These are phyloP conservation scores for Nyctalus aviator DNA, from an alignment of 2,797 vertebrate genomes.

Conservation along the genomic window DNA sequence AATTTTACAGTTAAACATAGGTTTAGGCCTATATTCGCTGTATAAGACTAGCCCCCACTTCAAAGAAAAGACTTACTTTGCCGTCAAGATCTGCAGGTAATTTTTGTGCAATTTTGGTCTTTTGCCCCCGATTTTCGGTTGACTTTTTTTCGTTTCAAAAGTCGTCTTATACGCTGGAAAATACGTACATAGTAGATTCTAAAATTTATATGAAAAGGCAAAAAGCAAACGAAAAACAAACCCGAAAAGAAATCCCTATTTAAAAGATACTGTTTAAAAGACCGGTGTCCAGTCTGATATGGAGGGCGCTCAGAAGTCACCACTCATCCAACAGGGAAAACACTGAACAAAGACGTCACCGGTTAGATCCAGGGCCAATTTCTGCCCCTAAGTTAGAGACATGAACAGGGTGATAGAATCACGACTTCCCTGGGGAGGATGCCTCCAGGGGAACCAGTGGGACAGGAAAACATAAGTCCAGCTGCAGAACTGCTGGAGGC, in stretches of 20 bases:
- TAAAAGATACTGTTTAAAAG: not conserved
- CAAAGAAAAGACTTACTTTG: no score
- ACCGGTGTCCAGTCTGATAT: not conserved
- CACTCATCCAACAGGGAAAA: not conserved
- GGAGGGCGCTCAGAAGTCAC: not conserved
- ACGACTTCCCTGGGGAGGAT: no score
- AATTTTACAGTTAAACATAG: no score
- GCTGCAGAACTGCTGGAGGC: not conserved
- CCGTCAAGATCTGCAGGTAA: no score
- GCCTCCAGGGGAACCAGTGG: fast-evolving
- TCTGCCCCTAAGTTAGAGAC: not conserved
- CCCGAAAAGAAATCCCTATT: not conserved
- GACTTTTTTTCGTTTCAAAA: no score
- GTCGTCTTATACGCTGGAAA: no score
- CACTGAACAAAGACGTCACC: not conserved
- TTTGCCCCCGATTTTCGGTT: no score
- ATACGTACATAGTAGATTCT: not conserved
- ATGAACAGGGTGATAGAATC: not conserved
- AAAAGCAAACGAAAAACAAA: not conserved
- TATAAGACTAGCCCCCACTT: no score
- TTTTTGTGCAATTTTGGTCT: no score
- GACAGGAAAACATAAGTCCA: not conserved
- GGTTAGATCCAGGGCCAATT: not conserved
- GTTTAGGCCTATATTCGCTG: no score
- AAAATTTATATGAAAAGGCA: not conserved